phyloP scores from a whole-genome alignment of 1,140 invertebrate species.

The Drosophila hydei region DNA sequence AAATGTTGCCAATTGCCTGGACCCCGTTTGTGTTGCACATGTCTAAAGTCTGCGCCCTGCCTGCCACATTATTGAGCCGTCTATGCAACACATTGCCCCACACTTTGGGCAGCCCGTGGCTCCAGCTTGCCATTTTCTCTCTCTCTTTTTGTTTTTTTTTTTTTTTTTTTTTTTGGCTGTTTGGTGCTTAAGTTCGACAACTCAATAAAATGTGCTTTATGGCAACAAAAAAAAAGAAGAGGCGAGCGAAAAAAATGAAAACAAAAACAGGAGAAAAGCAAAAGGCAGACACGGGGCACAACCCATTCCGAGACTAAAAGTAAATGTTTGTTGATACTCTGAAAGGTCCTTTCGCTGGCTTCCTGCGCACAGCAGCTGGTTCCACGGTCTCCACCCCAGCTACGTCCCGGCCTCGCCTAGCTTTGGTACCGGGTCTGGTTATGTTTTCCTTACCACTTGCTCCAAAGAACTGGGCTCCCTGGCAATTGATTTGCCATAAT shows the following conservation, averaged over 20 bases:
- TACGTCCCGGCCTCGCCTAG: neutral
- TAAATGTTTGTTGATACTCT: conserved; percentile 49
- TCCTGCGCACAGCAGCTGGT: conserved; percentile 37
- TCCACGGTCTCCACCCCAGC: conserved; percentile 9
- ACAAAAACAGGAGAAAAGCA: conserved; percentile 40
- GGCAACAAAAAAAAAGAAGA: conserved; percentile 50
- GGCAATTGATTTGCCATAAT: conserved; percentile 83
- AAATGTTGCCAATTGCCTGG: conserved; percentile 72
- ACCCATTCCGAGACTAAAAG: conserved; percentile 37
- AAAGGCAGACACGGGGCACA: conserved; percentile 44
- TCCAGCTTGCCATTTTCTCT: conserved; percentile 22
- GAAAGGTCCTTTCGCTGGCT: conserved; percentile 27
- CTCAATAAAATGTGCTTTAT: conserved; percentile 84
- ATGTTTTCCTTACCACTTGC: conserved; percentile 43
- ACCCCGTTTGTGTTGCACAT: conserved; percentile 58
- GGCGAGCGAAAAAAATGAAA: neutral
- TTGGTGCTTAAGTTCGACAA: conserved; percentile 83
- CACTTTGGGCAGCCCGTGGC: conserved; percentile 38
- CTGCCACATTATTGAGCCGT: conserved; percentile 75
- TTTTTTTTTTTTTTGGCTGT: conserved; percentile 32
- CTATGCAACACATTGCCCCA: conserved; percentile 79
- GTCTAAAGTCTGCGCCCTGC: conserved; percentile 43
- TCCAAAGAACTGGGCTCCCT: conserved; percentile 16
- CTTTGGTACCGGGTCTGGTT: conserved; percentile 26
- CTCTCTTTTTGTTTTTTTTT: conserved; percentile 5